These are phyloP conservation scores for Mnemiopsis leidyi DNA, from an alignment of 37 sponge, comb jelly and placozoan species.

Conservation along the genomic window DNA sequence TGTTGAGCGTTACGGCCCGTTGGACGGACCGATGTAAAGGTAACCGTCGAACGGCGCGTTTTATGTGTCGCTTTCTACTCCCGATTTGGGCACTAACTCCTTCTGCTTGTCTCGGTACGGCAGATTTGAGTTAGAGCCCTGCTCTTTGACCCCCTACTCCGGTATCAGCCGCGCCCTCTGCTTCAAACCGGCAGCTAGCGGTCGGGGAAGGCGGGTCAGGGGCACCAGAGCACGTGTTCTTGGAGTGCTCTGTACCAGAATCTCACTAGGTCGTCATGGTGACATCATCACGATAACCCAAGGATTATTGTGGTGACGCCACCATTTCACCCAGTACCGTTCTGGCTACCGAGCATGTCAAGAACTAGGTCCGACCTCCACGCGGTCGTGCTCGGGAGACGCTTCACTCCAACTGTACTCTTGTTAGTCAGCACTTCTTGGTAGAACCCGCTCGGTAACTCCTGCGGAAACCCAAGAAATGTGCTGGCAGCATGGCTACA, in stretches of 20 bases:
- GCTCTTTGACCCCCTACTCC: not conserved
- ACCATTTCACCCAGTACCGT: not conserved
- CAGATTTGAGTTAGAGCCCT: not conserved
- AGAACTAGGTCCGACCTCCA: conserved; percentile 42
- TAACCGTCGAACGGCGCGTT: not conserved
- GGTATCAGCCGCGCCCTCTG: conserved; percentile 64
- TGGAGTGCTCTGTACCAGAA: not conserved
- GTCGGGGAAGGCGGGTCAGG: conserved; percentile 51
- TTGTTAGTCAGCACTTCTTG: too few species aligned
- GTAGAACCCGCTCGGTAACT: too few species aligned
- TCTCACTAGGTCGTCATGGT: not conserved
- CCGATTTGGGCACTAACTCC: not conserved
- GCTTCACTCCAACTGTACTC: not conserved
- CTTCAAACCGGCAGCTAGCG: conserved; percentile 47
- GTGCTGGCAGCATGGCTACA: too few species aligned
- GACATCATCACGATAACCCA: not conserved
- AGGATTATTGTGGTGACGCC: not conserved
- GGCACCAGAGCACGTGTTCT: conserved; percentile 57
- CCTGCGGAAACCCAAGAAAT: too few species aligned
- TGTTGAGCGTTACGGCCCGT: conserved; percentile 7
- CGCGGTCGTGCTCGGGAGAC: conserved; percentile 59
- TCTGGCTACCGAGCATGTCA: conserved; percentile 62
- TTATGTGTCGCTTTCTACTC: not conserved
- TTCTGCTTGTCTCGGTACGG: not conserved
- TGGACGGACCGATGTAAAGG: not conserved